These are phyloP conservation scores for Sparidentex hasta DNA, from an alignment of 2,797 vertebrate species.

Conservation along the genomic window DNA sequence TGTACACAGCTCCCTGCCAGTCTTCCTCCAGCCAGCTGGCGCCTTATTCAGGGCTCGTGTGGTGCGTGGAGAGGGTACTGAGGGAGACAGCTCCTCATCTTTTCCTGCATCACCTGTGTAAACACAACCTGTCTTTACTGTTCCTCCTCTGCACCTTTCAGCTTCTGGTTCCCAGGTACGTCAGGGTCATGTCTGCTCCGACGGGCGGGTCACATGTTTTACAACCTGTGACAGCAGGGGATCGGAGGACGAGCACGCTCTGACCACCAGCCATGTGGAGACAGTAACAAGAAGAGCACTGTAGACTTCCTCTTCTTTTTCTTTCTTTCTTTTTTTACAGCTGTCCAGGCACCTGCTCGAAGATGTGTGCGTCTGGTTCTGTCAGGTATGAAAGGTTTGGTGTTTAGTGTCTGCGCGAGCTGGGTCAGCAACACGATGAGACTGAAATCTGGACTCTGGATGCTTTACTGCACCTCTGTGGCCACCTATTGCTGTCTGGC, in stretches of 20 bases:
- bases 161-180: constrained; percentile 48
- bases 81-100: no score
- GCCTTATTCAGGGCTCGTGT: no score
- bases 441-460: constrained; percentile 9
- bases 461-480: constrained; percentile 52
- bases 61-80: no score
- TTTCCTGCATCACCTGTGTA: constrained; percentile 38
- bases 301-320: neutral
- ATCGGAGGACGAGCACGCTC: constrained; percentile 22
- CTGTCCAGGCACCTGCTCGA: constrained; percentile 46
- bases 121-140: constrained; percentile 42
- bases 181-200: constrained; percentile 33
- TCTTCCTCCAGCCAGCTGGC: no score
- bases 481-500: constrained; percentile 28
- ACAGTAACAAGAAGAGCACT: constrained; percentile 24
- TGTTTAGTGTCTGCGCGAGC: constrained; percentile 42
- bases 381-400: constrained; percentile 17
- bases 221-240: constrained; percentile 61
- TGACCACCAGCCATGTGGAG: constrained; percentile 42
- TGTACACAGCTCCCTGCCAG: no score
- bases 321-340: neutral
- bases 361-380: constrained; percentile 21
- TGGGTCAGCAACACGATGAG: constrained; percentile 50
- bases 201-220: constrained; percentile 72
- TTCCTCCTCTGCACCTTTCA: constrained; percentile 20